Evolutionary conservation across 2,113 vertebrate species (phyloP).

Genomic region (Corythaixoides concolor): DNA sequence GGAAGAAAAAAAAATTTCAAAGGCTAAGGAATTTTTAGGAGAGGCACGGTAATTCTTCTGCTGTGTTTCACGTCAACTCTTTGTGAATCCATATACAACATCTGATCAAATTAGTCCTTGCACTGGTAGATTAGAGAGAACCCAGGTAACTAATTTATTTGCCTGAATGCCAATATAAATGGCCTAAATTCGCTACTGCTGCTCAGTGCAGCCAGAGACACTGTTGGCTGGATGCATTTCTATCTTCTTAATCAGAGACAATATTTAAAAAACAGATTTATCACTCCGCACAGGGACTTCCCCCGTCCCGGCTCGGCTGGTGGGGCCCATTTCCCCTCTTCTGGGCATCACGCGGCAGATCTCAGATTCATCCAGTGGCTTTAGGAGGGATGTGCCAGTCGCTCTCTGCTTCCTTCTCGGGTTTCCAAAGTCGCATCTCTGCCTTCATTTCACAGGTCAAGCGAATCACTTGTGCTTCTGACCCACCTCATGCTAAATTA

Average conservation of each 20-base stretch:
- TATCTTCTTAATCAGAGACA: background rate
- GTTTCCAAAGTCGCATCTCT: background rate
- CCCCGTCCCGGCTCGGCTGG: fast-evolving
- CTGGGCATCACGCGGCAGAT: background rate
- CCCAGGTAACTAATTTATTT: background rate
- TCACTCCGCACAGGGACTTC: background rate
- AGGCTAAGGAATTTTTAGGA: background rate
- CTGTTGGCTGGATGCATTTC: background rate
- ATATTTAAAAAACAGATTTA: background rate
- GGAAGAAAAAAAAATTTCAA: background rate
- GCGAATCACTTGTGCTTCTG: background rate
- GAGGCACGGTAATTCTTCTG: background rate
- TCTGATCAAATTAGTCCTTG: background rate
- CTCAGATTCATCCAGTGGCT: background rate
- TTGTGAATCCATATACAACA: background rate
- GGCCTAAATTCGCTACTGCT: background rate
- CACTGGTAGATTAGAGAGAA: background rate
- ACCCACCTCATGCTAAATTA: background rate
- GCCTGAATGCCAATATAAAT: background rate
- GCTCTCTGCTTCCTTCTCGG: background rate
- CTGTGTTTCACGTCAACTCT: background rate
- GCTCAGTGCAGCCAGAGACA: background rate
- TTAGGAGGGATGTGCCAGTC: background rate
- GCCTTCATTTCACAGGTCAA: slow-evolving; percentile 1
- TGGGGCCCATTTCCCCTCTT: background rate